Base-by-base conservation (phyloP, 1,140 invertebrate genomes). In the Micrasema longulum region DNA sequence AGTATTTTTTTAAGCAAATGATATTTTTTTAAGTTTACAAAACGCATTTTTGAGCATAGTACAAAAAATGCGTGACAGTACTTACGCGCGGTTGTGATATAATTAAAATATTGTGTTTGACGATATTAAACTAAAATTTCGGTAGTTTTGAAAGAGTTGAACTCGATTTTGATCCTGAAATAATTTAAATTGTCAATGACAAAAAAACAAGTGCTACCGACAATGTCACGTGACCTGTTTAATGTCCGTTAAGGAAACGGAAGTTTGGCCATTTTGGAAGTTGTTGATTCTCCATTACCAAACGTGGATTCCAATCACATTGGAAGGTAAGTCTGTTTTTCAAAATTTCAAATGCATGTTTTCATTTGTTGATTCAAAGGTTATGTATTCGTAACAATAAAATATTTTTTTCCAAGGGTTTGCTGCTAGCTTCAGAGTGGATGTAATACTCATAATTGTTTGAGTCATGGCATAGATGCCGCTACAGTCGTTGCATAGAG, bases 201-300 rank as follows among this genome's bases (percentile, higher is more conserved):
- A 57, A 57, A 35, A 12, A 16, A 14, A 35, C 53, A 35, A 57
- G 53, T 57, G 53, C 31, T 36, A 16, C 11, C 26, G 10, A 22
- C 22, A 23, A 57, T 57, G 53, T 57, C 53, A 57, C 53, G 53
- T 57, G 53, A 57, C 31, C 20, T 57, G 36, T 36, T 57, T 57
- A 57, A 57, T 57, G 53, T 35, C 53, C 14, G 26, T 9, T 31
- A 23, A 53, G 50, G 50, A 53, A 53, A 31, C 26, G 53, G 53
- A 57, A 57, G n/a, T 7, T 38, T 35, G 26, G 53, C 26, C 31
- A 38, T 57, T 18, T 36, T 36, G 31, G 53, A 57, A 57, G 53
- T 57, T 35, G 23, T 31, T 1, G 10, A 12, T n/a, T n/a, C 53
- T 38, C 14, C 10, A 31, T n/a, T n/a, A 14, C 14, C n/a, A 18